phyloP scores from a whole-genome alignment of 2,888 invertebrate species.

The Lomographa bimaculata region DNA sequence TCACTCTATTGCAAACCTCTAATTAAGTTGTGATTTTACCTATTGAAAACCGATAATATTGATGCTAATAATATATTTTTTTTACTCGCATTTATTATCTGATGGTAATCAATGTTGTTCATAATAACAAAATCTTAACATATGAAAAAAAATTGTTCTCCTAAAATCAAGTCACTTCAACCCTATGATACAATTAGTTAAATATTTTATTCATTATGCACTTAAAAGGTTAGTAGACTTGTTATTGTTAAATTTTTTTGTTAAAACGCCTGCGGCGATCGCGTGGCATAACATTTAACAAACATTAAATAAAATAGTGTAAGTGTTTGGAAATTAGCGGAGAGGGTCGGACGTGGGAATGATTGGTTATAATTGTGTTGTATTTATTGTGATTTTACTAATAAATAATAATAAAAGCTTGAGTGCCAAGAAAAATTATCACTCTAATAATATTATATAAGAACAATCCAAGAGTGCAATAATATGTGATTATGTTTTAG shows the following conservation, averaged over 20 bases:
- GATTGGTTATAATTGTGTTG: constrained; percentile 12
- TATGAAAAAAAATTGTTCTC: constrained; percentile 37
- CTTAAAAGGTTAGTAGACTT: constrained; percentile 47
- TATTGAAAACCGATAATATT: too few relatives aligned
- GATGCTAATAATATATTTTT: too few relatives aligned
- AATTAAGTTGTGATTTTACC: too few relatives aligned
- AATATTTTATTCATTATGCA: constrained; percentile 72
- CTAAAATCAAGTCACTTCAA: constrained; percentile 36
- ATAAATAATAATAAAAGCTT: too few relatives aligned
- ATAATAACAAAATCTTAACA: too few relatives aligned
- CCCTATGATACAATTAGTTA: constrained; percentile 29
- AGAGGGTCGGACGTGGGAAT: constrained; percentile 34
- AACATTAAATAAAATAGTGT: constrained; percentile 47
- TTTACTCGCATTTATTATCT: too few relatives aligned
- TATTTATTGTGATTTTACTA: not conserved
- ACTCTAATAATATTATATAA: too few relatives aligned
- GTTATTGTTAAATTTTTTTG: constrained; percentile 63
- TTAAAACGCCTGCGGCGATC: constrained; percentile 66
- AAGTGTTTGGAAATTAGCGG: constrained; percentile 66
- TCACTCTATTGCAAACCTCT: too few relatives aligned
- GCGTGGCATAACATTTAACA: constrained; percentile 64
- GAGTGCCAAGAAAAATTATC: too few relatives aligned
- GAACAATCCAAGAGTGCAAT: too few relatives aligned
- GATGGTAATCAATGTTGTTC: too few relatives aligned
- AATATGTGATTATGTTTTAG: too few relatives aligned